These are phyloP conservation scores for Halcyon smyrnensis DNA, from an alignment of 2,797 vertebrate species.

Conservation along the genomic window DNA sequence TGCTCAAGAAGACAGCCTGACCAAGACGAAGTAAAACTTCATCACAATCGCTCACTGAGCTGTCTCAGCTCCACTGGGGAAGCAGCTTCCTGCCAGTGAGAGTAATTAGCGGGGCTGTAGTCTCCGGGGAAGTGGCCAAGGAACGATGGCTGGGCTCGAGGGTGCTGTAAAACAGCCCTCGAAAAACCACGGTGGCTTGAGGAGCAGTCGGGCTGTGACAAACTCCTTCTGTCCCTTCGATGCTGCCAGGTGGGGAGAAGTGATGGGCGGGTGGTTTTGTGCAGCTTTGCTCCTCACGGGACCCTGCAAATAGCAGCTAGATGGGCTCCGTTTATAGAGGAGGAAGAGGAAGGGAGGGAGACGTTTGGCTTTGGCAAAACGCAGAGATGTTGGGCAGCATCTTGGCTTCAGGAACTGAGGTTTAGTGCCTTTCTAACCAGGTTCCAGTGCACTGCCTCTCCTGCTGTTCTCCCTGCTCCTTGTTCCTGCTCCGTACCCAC, in stretches of 20 bases:
- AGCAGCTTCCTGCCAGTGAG: not conserved
- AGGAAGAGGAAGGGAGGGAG: not conserved
- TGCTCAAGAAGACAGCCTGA: not conserved
- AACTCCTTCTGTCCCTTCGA: fast-evolving
- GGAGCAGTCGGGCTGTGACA: not conserved
- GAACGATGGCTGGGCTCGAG: not conserved
- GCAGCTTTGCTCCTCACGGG: not conserved
- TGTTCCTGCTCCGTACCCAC: not conserved
- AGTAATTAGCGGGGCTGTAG: not conserved
- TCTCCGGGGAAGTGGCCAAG: not conserved
- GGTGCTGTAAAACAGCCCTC: not conserved
- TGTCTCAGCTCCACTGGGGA: not conserved
- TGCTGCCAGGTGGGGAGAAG: not conserved
- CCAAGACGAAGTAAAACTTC: not conserved
- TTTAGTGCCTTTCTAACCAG: not conserved
- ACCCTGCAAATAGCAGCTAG: not conserved
- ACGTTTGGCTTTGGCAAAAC: fast-evolving
- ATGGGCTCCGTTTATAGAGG: not conserved
- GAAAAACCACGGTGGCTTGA: not conserved
- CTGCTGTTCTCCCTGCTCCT: fast-evolving
- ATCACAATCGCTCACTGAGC: not conserved
- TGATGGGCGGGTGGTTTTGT: not conserved
- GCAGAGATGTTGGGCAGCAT: fast-evolving
- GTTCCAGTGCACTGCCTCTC: fast-evolving
- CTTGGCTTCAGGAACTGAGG: not conserved